phyloP scores from a whole-genome alignment of 2,113 vertebrate genomes.

The Blennius ocellaris region DNA sequence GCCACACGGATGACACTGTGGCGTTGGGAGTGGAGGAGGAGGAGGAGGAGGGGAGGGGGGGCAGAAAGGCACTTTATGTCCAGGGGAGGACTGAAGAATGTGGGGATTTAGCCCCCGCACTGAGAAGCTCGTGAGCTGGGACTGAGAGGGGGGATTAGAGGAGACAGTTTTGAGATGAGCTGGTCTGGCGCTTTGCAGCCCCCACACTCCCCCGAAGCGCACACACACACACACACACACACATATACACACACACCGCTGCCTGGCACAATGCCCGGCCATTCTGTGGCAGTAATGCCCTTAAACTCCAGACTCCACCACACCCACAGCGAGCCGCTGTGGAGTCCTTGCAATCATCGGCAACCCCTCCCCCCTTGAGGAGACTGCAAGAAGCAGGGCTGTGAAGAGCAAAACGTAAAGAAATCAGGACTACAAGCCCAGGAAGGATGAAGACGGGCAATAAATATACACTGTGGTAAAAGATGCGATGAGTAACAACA shows the following conservation, averaged over 20 bases:
- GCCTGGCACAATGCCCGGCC: conserved; percentile 69
- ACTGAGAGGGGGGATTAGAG: conserved; percentile 70
- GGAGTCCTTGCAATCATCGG: conserved; percentile 44
- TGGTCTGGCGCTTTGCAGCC: conserved; percentile 58
- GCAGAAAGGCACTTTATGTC: conserved; percentile 71
- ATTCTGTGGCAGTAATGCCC: conserved; percentile 76
- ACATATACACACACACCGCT: conserved; percentile 37
- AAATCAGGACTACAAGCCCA: conserved; percentile 26
- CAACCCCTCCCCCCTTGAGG: conserved; percentile 3
- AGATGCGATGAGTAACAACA: neutral
- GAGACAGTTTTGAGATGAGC: conserved; percentile 75
- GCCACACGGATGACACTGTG: conserved; percentile 51
- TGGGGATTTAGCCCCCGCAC: conserved; percentile 70
- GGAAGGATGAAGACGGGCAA: conserved; percentile 14
- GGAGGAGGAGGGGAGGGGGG: conserved; percentile 20
- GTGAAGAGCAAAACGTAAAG: conserved; percentile 39
- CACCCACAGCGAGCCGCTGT: conserved; percentile 61
- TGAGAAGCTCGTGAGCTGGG: conserved; percentile 72
- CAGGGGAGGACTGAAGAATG: conserved; percentile 70
- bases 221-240: conserved; percentile 27
- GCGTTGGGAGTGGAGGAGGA: conserved; percentile 11
- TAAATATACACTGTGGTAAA: neutral
- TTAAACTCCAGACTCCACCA: conserved; percentile 76
- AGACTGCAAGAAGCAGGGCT: conserved; percentile 11
- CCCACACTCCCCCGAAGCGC: neutral